Percentiles rank a stretch among this genome's conserved stretches.
Evolutionary conservation across 2,113 vertebrate species (phyloP).

Genomic region (Pteropus alecto): DNA sequence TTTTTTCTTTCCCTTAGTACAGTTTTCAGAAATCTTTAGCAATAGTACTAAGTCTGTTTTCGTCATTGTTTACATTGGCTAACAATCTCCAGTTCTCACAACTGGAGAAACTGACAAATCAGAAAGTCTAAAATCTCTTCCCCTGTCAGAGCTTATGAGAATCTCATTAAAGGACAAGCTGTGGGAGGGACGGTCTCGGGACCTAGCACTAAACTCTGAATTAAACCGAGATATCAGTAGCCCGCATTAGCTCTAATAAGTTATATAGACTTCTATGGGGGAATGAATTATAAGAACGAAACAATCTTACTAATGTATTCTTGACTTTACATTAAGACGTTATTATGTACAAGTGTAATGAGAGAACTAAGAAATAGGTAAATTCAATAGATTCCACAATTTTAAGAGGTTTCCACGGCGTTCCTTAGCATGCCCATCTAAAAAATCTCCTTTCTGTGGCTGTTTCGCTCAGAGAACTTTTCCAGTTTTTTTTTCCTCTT

Average conservation of each 20-base stretch:
- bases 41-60: neutral
- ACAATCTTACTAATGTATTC: neutral
- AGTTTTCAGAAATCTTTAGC: conserved; percentile 16
- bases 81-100: neutral
- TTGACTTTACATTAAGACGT: neutral
- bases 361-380: neutral
- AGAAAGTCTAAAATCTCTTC: neutral
- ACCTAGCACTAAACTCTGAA: neutral
- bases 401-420: neutral
- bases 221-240: neutral
- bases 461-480: neutral
- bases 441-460: neutral
- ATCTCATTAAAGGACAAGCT: neutral
- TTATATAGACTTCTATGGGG: neutral
- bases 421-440: neutral
- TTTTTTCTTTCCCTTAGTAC: neutral
- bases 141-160: neutral
- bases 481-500: neutral
- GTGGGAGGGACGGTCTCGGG: neutral
- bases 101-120: conserved; percentile 6
- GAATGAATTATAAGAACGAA: neutral
- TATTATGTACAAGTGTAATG: neutral
- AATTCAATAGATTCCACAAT: neutral
- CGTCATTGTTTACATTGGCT: neutral
- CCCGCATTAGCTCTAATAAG: neutral